phyloP scores from a whole-genome alignment of 1,140 invertebrate species.

The Phymorhynchus buccinoides region DNA sequence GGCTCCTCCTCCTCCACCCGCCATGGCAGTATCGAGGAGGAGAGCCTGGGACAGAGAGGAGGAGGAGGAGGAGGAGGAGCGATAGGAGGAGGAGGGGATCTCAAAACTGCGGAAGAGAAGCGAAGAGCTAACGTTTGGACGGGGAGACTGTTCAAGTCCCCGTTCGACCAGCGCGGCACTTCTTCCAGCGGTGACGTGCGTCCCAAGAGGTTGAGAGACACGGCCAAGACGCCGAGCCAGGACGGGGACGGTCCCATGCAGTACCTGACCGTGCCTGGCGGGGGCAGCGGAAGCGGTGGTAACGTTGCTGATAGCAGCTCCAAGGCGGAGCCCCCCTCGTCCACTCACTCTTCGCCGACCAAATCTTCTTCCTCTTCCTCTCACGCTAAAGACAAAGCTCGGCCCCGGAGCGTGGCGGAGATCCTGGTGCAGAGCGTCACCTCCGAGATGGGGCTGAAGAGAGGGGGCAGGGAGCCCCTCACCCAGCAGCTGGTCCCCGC shows the following conservation, averaged over 20 bases:
- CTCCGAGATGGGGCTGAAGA: conserved; percentile 20
- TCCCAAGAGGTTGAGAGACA: conserved; percentile 38
- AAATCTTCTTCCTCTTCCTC: conserved; percentile 6
- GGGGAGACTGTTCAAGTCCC: conserved; percentile 50
- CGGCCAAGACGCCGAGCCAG: conserved; percentile 43
- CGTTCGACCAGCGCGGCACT: conserved; percentile 49
- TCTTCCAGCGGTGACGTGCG: conserved; percentile 43
- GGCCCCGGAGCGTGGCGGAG: conserved; percentile 30
- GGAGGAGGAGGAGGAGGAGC: too few relatives aligned
- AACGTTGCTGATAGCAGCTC: too few relatives aligned
- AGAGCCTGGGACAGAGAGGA: conserved; percentile 30
- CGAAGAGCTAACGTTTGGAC: conserved; percentile 55
- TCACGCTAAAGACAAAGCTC: background rate
- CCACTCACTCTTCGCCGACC: conserved; percentile 34
- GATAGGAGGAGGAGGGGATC: too few relatives aligned
- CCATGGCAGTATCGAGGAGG: conserved; percentile 45
- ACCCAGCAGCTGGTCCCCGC: background rate
- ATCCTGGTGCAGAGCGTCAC: conserved; percentile 28
- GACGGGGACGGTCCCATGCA: conserved; percentile 46
- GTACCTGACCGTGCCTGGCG: conserved; percentile 42
- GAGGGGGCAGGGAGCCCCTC: background rate
- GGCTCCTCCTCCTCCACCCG: conserved; percentile 21
- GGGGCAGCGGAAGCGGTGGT: conserved; percentile 16
- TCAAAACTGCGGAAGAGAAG: conserved; percentile 31
- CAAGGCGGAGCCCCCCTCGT: conserved; percentile 36